These are phyloP conservation scores for Rhagologus leucostigma DNA, from an alignment of 2,113 vertebrate genomes.

Conservation along the genomic window DNA sequence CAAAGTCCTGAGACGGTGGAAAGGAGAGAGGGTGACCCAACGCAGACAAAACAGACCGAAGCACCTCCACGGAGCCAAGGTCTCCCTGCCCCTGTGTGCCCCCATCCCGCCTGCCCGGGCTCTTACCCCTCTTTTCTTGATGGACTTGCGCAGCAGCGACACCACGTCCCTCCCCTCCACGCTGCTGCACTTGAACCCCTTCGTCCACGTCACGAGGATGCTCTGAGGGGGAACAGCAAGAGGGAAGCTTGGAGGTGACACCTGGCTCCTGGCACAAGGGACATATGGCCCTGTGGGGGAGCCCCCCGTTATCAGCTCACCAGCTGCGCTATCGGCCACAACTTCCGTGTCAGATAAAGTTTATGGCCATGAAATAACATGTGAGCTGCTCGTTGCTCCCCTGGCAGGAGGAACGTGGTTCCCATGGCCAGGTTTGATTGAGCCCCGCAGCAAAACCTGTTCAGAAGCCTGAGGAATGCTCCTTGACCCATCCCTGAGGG, in stretches of 20 bases:
- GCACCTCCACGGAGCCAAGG: rapidly evolving
- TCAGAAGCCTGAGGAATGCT: not conserved
- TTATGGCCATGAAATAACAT: rapidly evolving
- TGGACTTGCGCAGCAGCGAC: conserved; percentile 82
- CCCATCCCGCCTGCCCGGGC: not conserved
- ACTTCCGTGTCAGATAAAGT: not conserved
- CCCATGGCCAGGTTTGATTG: not conserved
- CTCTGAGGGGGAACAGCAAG: conserved; percentile 69
- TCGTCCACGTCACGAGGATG: conserved; percentile 89
- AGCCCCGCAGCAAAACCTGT: not conserved
- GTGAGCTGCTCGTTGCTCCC: rapidly evolving
- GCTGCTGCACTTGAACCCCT: conserved; percentile 88
- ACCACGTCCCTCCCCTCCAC: conserved; percentile 94
- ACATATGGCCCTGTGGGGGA: rapidly evolving
- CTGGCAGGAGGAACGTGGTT: not conserved
- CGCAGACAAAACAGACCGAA: rapidly evolving
- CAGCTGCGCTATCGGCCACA: not conserved
- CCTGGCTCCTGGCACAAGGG: not conserved
- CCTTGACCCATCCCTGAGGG: not conserved
- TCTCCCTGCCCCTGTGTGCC: rapidly evolving
- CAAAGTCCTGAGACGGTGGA: conserved; percentile 82
- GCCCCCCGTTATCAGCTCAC: rapidly evolving
- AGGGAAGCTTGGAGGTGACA: not conserved
- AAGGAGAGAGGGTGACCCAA: not conserved
- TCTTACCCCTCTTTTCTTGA: conserved; percentile 88